These are phyloP conservation scores for Ibycter americanus DNA, from an alignment of 2,797 vertebrate species.

Conservation along the genomic window DNA sequence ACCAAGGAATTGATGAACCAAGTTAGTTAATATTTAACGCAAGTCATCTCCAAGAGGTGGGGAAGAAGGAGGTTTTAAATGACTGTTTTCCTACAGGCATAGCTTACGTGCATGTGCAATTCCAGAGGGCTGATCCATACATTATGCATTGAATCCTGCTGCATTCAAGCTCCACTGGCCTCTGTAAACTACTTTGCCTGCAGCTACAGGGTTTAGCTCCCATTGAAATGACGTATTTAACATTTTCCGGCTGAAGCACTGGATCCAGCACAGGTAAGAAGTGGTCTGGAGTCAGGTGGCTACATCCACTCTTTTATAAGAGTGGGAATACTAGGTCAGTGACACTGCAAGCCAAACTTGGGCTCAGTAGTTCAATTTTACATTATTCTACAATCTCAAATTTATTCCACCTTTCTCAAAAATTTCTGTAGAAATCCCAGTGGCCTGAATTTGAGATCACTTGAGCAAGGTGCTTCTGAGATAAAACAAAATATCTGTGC, in stretches of 20 bases:
- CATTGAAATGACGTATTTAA: background rate
- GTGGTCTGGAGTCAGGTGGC: background rate
- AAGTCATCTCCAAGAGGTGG: slow-evolving; percentile 12
- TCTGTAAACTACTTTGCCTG: background rate
- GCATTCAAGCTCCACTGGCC: background rate
- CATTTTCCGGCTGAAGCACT: background rate
- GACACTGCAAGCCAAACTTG: background rate
- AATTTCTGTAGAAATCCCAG: background rate
- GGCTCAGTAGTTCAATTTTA: background rate
- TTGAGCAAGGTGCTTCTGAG: background rate
- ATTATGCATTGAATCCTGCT: background rate
- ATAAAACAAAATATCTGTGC: background rate
- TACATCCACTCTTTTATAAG: background rate
- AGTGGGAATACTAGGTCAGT: background rate
- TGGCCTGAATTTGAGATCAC: background rate
- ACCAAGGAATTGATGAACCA: slow-evolving; percentile 36
- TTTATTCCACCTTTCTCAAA: background rate
- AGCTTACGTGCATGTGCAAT: background rate
- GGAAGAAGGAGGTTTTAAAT: slow-evolving; percentile 48
- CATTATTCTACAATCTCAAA: background rate
- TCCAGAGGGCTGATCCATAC: slow-evolving; percentile 4
- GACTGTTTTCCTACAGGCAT: slow-evolving; percentile 23
- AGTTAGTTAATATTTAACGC: slow-evolving; percentile 64
- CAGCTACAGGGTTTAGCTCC: background rate
- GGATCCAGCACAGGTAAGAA: background rate